phyloP scores from a whole-genome alignment of 2,113 vertebrate species.

The Pipa parva region DNA sequence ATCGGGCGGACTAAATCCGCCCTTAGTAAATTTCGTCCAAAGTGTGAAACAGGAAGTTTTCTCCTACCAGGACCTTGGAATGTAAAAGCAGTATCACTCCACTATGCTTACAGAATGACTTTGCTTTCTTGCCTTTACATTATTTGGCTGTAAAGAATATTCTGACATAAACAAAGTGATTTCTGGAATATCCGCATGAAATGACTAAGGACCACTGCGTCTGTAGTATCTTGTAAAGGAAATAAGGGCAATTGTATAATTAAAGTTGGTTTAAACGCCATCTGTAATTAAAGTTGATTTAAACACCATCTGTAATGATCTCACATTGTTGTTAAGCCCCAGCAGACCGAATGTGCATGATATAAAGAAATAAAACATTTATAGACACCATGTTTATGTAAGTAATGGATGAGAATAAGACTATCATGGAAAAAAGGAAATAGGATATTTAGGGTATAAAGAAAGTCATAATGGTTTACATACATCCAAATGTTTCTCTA shows the following conservation, averaged over 20 bases:
- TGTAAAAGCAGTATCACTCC: too few species aligned
- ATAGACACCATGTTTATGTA: not conserved
- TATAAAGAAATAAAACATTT: not conserved
- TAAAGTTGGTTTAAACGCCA: not conserved
- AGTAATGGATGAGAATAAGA: not conserved
- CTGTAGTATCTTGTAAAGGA: not conserved
- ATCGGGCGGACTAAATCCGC: too few species aligned
- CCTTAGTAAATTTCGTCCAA: too few species aligned
- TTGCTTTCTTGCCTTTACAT: not conserved
- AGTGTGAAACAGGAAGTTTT: too few species aligned
- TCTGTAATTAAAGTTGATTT: not conserved
- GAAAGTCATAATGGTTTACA: slow-evolving; percentile 73
- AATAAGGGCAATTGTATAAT: not conserved
- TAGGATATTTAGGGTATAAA: slow-evolving; percentile 44
- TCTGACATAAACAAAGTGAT: not conserved
- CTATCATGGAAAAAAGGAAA: slow-evolving; percentile 38
- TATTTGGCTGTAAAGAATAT: not conserved
- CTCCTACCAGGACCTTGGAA: too few species aligned
- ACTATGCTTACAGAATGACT: too few species aligned
- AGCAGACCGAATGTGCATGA: not conserved
- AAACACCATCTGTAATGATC: not conserved
- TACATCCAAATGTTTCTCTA: slow-evolving; percentile 85
- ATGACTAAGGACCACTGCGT: not conserved
- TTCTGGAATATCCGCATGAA: not conserved
- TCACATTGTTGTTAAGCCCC: not conserved